Conservation (phyloP, 2,888 invertebrate genomes). For the Athalia cordata region DNA sequence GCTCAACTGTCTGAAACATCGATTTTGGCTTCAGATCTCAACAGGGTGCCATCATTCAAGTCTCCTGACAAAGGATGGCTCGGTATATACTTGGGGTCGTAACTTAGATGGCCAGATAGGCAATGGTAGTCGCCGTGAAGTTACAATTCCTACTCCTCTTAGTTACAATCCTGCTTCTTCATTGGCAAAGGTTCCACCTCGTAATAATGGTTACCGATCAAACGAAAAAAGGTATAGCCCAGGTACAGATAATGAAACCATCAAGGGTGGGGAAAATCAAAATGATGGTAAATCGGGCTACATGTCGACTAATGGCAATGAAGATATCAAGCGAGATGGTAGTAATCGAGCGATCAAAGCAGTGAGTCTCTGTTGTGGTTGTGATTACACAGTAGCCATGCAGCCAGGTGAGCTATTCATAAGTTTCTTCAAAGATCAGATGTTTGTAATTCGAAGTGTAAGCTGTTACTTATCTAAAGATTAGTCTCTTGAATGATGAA, state of each 20-base stretch:
- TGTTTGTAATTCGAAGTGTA: not conserved
- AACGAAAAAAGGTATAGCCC: slow-evolving; percentile 40
- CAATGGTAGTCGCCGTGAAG: slow-evolving; percentile 80
- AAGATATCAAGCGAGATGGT: slow-evolving; percentile 60
- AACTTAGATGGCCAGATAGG: slow-evolving; percentile 94
- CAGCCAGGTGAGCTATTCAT: slow-evolving; percentile 63
- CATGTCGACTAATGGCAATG: slow-evolving; percentile 56
- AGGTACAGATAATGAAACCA: slow-evolving; percentile 42
- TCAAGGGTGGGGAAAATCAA: slow-evolving; percentile 24
- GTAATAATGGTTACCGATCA: slow-evolving; percentile 53
- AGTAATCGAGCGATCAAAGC: slow-evolving; percentile 67
- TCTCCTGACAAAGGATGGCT: slow-evolving; percentile 82
- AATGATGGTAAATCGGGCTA: slow-evolving; percentile 33
- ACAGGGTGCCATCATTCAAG: slow-evolving; percentile 91
- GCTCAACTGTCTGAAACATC: not conserved
- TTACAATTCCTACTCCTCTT: slow-evolving; percentile 77
- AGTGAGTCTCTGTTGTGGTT: slow-evolving; percentile 80
- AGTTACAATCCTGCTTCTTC: slow-evolving; percentile 72
- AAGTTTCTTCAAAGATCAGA: not conserved
- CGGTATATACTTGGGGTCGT: slow-evolving; percentile 89
- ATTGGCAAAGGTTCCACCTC: slow-evolving; percentile 62
- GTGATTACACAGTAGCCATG: slow-evolving; percentile 85
- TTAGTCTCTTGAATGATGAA: not conserved
- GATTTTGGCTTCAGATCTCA: slow-evolving; percentile 68
- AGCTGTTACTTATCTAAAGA: not conserved